Evolutionary conservation across 2,113 vertebrate species (phyloP).

Genomic region (Dasyurus viverrinus): DNA sequence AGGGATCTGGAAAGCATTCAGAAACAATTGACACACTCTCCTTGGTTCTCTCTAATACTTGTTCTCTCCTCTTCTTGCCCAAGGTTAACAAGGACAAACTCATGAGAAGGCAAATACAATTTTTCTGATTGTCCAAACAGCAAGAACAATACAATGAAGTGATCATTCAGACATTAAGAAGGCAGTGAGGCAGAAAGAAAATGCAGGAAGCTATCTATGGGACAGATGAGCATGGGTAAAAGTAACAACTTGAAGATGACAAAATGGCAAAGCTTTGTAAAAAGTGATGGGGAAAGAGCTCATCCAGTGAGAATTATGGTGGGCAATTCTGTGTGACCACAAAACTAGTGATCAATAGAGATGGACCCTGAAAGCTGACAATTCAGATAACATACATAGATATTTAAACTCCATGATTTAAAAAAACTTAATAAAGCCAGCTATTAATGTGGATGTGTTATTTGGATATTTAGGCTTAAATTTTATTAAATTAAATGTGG

Average conservation of each 20-base stretch:
- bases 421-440: neutral
- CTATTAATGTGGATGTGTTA: neutral
- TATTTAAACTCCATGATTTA: neutral
- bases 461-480: neutral
- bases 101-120: neutral
- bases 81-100: neutral
- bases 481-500: neutral
- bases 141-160: neutral
- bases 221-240: conserved; percentile 24
- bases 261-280: conserved; percentile 22
- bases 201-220: neutral
- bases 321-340: neutral
- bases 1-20: neutral
- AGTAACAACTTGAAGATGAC: neutral
- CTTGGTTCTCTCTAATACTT: neutral
- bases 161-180: neutral
- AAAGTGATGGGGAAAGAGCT: neutral
- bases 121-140: conserved; percentile 30
- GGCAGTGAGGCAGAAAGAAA: conserved; percentile 20
- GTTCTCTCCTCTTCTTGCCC: neutral
- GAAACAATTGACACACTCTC: too few relatives aligned
- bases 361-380: neutral
- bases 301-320: neutral
- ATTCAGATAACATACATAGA: neutral
- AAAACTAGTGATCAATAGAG: neutral